phyloP scores from a whole-genome alignment of 2,113 vertebrate species.

The Cyanistes caeruleus region DNA sequence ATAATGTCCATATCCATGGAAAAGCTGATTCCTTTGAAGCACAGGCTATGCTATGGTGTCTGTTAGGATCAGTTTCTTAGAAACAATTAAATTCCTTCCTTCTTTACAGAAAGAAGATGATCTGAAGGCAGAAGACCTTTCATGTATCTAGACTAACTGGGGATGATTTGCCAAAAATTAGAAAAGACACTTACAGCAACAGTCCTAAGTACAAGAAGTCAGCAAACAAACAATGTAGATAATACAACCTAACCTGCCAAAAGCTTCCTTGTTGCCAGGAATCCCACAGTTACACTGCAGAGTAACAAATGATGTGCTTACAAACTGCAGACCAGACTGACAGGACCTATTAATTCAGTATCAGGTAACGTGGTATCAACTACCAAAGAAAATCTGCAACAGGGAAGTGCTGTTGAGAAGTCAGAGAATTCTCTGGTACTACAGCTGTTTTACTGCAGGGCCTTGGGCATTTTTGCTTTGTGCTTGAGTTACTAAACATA shows the following conservation, averaged over 20 bases:
- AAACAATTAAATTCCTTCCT: not conserved
- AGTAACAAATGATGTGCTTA: not conserved
- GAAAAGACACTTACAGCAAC: not conserved
- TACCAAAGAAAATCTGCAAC: not conserved
- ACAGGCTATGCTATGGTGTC: not conserved
- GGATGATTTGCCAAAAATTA: not conserved
- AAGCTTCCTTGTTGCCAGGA: not conserved
- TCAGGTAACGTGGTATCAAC: fast-evolving
- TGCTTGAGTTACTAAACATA: not conserved
- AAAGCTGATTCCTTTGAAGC: not conserved
- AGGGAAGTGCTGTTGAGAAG: not conserved
- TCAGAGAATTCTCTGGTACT: not conserved
- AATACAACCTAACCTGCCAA: not conserved
- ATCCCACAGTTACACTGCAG: not conserved
- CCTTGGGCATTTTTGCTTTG: not conserved
- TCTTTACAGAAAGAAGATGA: not conserved
- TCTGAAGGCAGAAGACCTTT: not conserved
- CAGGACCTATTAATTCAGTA: not conserved
- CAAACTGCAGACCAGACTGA: not conserved
- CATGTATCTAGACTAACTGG: not conserved
- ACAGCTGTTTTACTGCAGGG: not conserved
- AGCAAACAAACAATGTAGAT: not conserved
- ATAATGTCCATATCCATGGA: not conserved
- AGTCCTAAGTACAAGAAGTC: not conserved
- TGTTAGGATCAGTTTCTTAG: not conserved